Evolutionary conservation across 2,113 vertebrate genomes (phyloP), one percentile per base, ranked within the genome.

Genomic region (Lonchura striata): DNA sequence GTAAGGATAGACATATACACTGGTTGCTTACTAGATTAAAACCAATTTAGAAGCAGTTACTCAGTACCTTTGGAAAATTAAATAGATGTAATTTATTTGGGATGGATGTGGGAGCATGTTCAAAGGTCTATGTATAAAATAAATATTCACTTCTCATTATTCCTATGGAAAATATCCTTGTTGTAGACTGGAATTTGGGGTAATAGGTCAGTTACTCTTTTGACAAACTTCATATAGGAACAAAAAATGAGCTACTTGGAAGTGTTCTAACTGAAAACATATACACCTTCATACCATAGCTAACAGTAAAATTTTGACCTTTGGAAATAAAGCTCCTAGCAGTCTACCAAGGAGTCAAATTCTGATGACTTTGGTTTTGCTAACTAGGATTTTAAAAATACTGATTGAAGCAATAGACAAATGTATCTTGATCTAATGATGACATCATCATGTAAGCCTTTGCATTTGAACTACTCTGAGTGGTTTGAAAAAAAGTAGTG

Each of bases 241-340:
- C 59, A 54, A 74, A 69, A 88, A 81, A 33, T 31, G 0, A 56
- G 15, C 16, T 1, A 0, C 42, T 33, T 63, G 15, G 2, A 46
- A 66, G 21, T 59, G 3, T 84, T 70, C 13, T 50, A 41, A 47
- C 15, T 47, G 28, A 64, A 39, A 65, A 54, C 10, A 14, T 42
- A 0, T 4, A 37, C 3, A 2, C 30, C 18, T 86, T 76, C 17
- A 5, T 82, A 31, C 15, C 53, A 22, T 11, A 54, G 11, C 19
- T 80, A 33, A 82, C 13, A 7, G 30, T 52, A 85, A 39, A 59
- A 52, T 41, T 54, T 75, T 69, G 46, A 49, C 5, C 13, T 65
- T 77, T 28, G 37, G 35, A 37, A 60, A 41, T 50, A 9, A 31
- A 82, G 9, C 17, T 82, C 17, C 12, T 90, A 86, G 33, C 19